Base-by-base conservation (phyloP, 2,888 invertebrate genomes). In the Microdon myrmicae region DNA sequence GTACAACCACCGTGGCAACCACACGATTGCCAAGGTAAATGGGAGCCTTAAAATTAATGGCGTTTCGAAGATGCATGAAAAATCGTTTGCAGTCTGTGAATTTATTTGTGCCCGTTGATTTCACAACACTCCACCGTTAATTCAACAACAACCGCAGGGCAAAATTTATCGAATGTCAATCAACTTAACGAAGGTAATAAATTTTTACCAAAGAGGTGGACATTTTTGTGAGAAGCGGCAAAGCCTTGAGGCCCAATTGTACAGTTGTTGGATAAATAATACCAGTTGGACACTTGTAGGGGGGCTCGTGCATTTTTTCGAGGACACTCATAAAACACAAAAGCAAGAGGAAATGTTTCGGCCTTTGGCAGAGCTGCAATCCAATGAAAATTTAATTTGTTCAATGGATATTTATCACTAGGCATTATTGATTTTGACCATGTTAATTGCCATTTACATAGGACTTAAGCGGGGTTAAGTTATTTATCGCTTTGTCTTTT, bases 81-180 rank as follows among this genome's bases (percentile, higher is more conserved):
- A n/a, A 51, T 8, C 39, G 28, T 38, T 25, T 43, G 43, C 26
- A 47, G 38, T 53, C 20, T 12, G 35, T 43, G 31, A 48, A 43
- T 54, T 43, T 43, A 54, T 54, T 45, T 12, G 12, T 32, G 25
- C 13, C 26, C 32, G 10, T 31, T 22, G 4, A 43, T 26, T 26
- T 17, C 28, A n/a, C 29, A 25, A 20, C 20, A 29, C 38, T 54
- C 45, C 45, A n/a, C n/a, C n/a, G 37, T 54, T 45, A 45, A 54
- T 54, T 37, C 37, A 44, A 25, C 54, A 31, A 17, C 44, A 43
- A 31, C 54, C 60, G 6, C 54, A 37, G 13, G 19, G 23, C 14
- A 12, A 37, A 43, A 54, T 60, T 60, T 48, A 60, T 60, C 35
- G 54, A 47, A 54, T 43, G 54, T 48, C 60, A 55, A 48, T 60